Evolutionary conservation across 1,140 invertebrate genomes (phyloP).

Genomic region (Anastrepha ludens): DNA sequence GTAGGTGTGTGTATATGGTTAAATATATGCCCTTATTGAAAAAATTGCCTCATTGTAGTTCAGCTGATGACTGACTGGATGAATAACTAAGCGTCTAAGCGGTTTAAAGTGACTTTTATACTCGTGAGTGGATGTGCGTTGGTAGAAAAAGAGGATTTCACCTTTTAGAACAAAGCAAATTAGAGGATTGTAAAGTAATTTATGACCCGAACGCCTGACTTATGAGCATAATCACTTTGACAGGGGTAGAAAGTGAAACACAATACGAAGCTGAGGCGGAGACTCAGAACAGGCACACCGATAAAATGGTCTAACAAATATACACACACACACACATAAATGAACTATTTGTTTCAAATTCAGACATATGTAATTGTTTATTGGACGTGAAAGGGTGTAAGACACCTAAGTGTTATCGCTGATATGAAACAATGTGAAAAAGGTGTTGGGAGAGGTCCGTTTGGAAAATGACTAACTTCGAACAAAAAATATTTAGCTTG

Average conservation of each 20-base stretch:
- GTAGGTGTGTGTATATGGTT: background rate
- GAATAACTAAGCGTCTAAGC: too few species aligned
- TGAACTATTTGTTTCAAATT: too few species aligned
- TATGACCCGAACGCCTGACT: constrained; percentile 55
- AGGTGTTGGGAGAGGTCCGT: background rate
- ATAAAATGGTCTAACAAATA: background rate
- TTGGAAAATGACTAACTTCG: background rate
- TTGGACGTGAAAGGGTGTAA: too few species aligned
- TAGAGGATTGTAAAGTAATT: constrained; percentile 57
- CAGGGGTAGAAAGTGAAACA: constrained; percentile 12
- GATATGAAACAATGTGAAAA: background rate
- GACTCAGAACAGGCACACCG: background rate
- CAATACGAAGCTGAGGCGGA: background rate
- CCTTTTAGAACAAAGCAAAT: constrained; percentile 54
- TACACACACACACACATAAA: too few species aligned
- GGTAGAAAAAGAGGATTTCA: constrained; percentile 55
- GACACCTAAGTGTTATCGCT: too few species aligned
- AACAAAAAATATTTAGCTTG: background rate
- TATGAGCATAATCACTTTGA: constrained; percentile 51
- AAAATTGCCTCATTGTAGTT: too few species aligned
- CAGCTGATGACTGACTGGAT: too few species aligned
- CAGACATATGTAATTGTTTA: too few species aligned
- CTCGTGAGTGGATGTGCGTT: background rate
- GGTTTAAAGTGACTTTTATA: too few species aligned
- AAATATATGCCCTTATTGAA: too few species aligned